Base-by-base conservation (phyloP, 1,140 invertebrate genomes). In the Penaeus japonicus region DNA sequence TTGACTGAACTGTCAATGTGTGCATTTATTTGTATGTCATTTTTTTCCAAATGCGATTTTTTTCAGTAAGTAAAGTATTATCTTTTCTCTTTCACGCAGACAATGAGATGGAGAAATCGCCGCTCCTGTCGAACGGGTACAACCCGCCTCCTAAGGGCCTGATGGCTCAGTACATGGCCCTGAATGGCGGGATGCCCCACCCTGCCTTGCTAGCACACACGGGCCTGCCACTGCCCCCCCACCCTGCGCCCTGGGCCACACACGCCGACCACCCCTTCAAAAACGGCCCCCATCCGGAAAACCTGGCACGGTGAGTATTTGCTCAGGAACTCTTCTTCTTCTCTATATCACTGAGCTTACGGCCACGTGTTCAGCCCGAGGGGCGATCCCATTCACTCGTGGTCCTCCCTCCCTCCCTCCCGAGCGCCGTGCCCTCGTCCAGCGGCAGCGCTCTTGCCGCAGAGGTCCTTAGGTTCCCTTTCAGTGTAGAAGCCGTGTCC, bases 51-150 rank as follows among this genome's bases (percentile, higher is more conserved):
- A 0, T 24, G 17, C 1, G 22, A 15, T 7, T 12, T 17, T 2
- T 53, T 24, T 15, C 10, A 47, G 27, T 73, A 18, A 27, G 62
- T 15, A 10, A 54, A 5, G 80, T 4, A 62, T 18, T 59, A 22
- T 24, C 30, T 47, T 91, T 59, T 91, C 85, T 59, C 32, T 84
- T 91, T 87, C 53, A 77, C 90, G 90, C 97, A 93, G 96, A 97
- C 92, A 95, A 96, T 79, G 94, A 96, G 90, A 93, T 97, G 94
- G 97, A 98, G 92, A 98, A 98, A 93, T 97, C 96, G 35, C 97
- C 97, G 27, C 94, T 98, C 12, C 93, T 98, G 82, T 96, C 97
- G 55, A 98, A 98, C 92, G 97, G 97, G 55, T 98, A 98, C 94
- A 98, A 98, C 93, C 97, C 97, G 90, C 91, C 92, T 81, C 89